Percentiles rank a stretch among this genome's conserved stretches.
Conservation (phyloP, 2,797 vertebrate genomes). For the Lutjanus argentimaculatus region DNA sequence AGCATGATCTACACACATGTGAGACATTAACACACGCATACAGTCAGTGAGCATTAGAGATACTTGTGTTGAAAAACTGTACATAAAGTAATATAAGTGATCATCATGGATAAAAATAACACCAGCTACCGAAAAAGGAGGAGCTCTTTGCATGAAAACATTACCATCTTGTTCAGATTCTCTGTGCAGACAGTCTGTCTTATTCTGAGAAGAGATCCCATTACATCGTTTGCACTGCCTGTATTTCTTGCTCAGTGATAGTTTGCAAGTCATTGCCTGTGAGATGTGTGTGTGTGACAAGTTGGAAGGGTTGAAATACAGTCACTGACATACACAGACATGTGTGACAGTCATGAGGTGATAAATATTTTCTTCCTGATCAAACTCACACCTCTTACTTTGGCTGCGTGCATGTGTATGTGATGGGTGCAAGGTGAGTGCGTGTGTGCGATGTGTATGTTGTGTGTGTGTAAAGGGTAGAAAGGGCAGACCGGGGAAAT, state of each 20-base stretch:
- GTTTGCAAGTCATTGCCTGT: neutral
- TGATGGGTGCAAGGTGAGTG: neutral
- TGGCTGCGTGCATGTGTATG: neutral
- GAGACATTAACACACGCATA: neutral
- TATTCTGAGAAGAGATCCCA: neutral
- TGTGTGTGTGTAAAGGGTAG: slow-evolving; percentile 16
- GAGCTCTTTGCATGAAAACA: too few species aligned
- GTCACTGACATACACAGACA: neutral
- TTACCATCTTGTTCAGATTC: neutral
- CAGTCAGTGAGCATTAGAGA: neutral
- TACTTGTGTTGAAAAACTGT: neutral
- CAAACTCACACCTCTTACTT: neutral
- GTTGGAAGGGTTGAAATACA: neutral
- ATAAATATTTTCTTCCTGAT: neutral
- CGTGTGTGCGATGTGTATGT: neutral
- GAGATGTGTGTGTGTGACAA: neutral
- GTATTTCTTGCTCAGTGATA: neutral
- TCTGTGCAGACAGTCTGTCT: neutral
- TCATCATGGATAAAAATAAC: too few species aligned
- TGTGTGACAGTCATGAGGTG: neutral
- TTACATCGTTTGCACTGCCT: neutral
- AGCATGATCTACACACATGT: neutral
- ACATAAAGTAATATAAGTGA: neutral
- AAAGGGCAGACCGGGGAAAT: slow-evolving; percentile 39
- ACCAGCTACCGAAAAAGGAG: too few species aligned